phyloP scores from a whole-genome alignment of 1,140 invertebrate genomes.

The Gerris buenoi region DNA sequence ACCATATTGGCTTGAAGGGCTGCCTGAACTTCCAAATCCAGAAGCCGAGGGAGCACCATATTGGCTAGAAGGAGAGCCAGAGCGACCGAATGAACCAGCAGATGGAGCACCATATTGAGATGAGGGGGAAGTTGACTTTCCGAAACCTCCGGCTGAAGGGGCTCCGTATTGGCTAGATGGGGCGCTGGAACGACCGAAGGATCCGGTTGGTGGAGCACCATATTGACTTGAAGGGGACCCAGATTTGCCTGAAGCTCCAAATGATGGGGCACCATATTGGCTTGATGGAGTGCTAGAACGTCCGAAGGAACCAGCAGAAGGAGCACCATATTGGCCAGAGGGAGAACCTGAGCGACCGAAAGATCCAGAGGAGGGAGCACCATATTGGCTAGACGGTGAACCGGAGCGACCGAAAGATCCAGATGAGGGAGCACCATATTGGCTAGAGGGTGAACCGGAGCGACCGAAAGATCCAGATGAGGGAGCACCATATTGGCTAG shows the following conservation, averaged over 20 bases:
- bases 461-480: neutral
- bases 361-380: neutral
- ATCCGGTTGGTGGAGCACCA: slow-evolving; percentile 7
- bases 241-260: neutral
- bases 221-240: slow-evolving; percentile 9
- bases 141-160: neutral
- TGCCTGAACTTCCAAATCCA: neutral
- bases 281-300: neutral
- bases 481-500: slow-evolving; percentile 4
- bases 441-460: slow-evolving; percentile 6
- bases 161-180: slow-evolving; percentile 12
- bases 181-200: neutral
- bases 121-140: neutral
- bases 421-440: slow-evolving; percentile 6
- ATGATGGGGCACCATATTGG: neutral
- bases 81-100: neutral
- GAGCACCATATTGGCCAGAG: slow-evolving; percentile 11
- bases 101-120: slow-evolving; percentile 7
- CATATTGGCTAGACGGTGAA: slow-evolving; percentile 3
- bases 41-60: neutral
- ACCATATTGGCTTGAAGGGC: slow-evolving; percentile 5
- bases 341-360: neutral
- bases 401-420: neutral
- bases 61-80: slow-evolving; percentile 6
- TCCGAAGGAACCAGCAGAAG: neutral